Percentiles rank a stretch among this genome's conserved stretches.
Conservation (phyloP, 2,797 vertebrate species). For the Hylomyscus alleni region DNA sequence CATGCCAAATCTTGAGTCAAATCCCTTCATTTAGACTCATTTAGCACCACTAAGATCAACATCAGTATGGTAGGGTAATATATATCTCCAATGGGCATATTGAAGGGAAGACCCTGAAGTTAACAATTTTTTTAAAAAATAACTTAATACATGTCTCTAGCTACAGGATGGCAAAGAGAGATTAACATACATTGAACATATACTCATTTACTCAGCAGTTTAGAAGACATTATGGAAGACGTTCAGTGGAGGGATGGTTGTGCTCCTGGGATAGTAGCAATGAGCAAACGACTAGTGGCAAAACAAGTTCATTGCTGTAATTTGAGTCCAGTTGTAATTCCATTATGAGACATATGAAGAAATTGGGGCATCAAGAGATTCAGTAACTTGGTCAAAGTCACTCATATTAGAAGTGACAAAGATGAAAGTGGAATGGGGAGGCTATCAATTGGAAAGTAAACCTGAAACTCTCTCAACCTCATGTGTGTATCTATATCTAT, state of each 20-base stretch:
- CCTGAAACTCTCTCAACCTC: conserved; percentile 11
- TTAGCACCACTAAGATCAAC: conserved; percentile 2
- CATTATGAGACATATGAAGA: conserved; percentile 26
- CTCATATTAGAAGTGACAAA: conserved; percentile 22
- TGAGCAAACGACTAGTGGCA: conserved; percentile 24
- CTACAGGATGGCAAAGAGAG: conserved; percentile 26
- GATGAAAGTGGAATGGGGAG: background rate
- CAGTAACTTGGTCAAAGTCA: conserved; percentile 29
- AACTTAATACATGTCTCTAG: conserved; percentile 33
- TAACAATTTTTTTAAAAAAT: conserved; percentile 30
- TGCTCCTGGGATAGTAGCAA: background rate
- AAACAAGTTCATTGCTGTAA: conserved; percentile 35
- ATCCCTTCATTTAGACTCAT: background rate
- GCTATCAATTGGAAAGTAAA: background rate
- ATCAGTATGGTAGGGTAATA: background rate
- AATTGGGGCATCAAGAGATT: conserved; percentile 26
- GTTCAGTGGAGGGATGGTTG: background rate
- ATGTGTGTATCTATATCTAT: too few relatives aligned
- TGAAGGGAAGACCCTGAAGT: background rate
- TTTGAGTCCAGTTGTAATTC: conserved; percentile 25
- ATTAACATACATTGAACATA: background rate
- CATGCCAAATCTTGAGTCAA: background rate
- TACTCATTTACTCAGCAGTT: background rate
- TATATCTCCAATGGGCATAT: background rate
- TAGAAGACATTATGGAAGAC: conserved; percentile 34